Evolutionary conservation across 2,797 vertebrate species (phyloP).

Genomic region (Lacerta bilineata): DNA sequence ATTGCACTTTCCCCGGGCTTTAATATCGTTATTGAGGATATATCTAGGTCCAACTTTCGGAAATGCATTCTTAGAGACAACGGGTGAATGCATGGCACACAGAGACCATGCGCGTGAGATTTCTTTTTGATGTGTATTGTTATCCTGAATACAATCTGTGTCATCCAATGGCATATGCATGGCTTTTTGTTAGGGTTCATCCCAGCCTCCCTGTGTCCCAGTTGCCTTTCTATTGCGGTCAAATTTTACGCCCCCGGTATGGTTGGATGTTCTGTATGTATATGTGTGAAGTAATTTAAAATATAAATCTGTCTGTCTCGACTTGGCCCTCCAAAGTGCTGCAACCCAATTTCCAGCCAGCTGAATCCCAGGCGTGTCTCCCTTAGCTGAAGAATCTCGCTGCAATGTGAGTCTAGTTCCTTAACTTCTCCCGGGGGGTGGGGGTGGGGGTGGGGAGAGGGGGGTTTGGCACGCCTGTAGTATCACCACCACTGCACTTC

Average conservation of each 20-base stretch:
- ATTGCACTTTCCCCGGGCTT: background rate
- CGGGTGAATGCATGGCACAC: background rate
- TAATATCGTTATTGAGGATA: background rate
- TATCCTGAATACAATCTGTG: background rate
- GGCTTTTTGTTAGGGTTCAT: no score
- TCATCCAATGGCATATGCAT: background rate
- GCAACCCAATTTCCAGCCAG: slow-evolving; percentile 33
- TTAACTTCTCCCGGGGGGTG: slow-evolving; percentile 21
- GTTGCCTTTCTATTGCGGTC: slow-evolving; percentile 18
- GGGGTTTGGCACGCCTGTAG: background rate
- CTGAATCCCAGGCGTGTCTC: slow-evolving; percentile 33
- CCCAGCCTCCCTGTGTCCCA: background rate
- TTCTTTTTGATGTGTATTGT: background rate
- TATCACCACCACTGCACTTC: slow-evolving; percentile 13
- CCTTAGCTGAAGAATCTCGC: rapidly evolving
- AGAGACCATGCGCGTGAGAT: background rate
- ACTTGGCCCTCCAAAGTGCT: slow-evolving; percentile 32
- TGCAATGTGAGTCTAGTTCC: background rate
- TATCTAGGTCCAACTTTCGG: background rate
- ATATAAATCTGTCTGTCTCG: slow-evolving; percentile 28
- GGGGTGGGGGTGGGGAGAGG: background rate
- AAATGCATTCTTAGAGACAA: background rate
- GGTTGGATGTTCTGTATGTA: background rate
- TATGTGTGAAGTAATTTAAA: slow-evolving; percentile 12
- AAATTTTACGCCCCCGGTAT: slow-evolving; percentile 3